Evolutionary conservation across 1,140 invertebrate species (phyloP).

Genomic region (Drosophila simulans): DNA sequence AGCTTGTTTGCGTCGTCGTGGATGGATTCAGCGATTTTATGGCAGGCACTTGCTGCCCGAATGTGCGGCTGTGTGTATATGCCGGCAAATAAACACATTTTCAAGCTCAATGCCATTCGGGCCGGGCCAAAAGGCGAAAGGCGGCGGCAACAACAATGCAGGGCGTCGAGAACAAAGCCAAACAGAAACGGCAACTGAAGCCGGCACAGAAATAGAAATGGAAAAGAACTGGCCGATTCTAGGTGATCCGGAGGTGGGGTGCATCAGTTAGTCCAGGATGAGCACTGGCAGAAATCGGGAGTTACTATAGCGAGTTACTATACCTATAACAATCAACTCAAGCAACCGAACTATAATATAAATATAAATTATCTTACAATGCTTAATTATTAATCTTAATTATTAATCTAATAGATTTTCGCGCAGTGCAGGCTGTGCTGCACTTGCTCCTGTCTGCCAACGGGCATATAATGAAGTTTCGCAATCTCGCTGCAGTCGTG

Average conservation of each 20-base stretch:
- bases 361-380: too few species aligned
- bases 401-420: background rate
- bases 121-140: slow-evolving; percentile 36
- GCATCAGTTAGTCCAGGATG: slow-evolving; percentile 9
- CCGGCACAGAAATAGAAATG: slow-evolving; percentile 68
- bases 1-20: slow-evolving; percentile 62
- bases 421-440: slow-evolving; percentile 6
- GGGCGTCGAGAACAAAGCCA: slow-evolving; percentile 68
- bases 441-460: slow-evolving; percentile 34
- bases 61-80: slow-evolving; percentile 19
- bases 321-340: too few species aligned
- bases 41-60: slow-evolving; percentile 69
- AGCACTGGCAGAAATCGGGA: slow-evolving; percentile 19
- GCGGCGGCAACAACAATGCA: slow-evolving; percentile 30
- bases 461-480: slow-evolving; percentile 79
- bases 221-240: slow-evolving; percentile 56
- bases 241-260: background rate
- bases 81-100: slow-evolving; percentile 76
- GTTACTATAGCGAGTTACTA: background rate
- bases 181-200: slow-evolving; percentile 58
- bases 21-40: slow-evolving; percentile 80
- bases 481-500: slow-evolving; percentile 67
- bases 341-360: too few species aligned
- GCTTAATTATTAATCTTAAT: too few species aligned
- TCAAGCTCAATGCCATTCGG: slow-evolving; percentile 77